Percentiles rank a stretch among this genome's conserved stretches.
Conservation (phyloP, 2,888 invertebrate species). For the Chrysolina americana region DNA sequence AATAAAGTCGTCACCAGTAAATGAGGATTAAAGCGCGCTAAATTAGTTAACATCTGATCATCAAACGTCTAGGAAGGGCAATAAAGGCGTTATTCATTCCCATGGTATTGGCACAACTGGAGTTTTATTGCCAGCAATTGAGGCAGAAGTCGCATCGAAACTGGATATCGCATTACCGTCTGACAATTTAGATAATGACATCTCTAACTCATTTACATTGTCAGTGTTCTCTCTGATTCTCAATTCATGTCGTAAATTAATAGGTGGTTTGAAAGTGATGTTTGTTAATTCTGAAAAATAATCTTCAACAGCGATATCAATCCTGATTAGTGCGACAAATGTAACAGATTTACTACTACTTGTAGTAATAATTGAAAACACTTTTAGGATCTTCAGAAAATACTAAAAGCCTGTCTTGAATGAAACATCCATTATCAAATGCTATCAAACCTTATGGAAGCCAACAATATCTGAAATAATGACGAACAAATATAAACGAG, state of each 20-base stretch:
- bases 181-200: conserved; percentile 65
- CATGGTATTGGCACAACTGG: background rate
- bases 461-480: too few relatives aligned
- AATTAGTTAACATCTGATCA: background rate
- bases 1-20: background rate
- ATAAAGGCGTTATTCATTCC: background rate
- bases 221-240: conserved; percentile 47
- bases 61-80: background rate
- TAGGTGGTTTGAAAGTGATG: conserved; percentile 36
- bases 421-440: too few relatives aligned
- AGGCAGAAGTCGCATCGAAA: conserved; percentile 54
- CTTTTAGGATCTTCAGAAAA: too few relatives aligned
- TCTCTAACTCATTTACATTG: conserved; percentile 64
- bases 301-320: too few relatives aligned
- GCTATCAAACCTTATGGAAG: too few relatives aligned
- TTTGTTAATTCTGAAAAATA: conserved; percentile 16
- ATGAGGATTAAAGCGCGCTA: background rate
- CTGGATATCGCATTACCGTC: conserved; percentile 60
- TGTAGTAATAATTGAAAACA: too few relatives aligned
- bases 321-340: too few relatives aligned
- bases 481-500: too few relatives aligned
- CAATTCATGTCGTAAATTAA: conserved; percentile 49
- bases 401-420: too few relatives aligned
- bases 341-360: too few relatives aligned
- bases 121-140: conserved; percentile 16